Base-by-base conservation (phyloP, 2,797 vertebrate genomes). In the Lophura swinhoii region DNA sequence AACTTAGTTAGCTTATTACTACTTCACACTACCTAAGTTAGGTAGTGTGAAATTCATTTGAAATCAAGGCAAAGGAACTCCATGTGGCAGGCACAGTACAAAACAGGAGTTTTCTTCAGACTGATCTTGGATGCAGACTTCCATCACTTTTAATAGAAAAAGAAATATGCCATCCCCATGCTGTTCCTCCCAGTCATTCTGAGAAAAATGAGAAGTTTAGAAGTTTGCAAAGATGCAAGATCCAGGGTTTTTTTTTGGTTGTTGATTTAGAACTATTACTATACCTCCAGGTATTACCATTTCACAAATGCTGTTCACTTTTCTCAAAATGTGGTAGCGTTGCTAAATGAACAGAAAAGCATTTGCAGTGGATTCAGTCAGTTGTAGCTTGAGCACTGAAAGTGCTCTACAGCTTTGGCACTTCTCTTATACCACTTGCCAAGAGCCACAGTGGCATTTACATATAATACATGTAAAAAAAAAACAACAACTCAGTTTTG, bases 281-380 rank as follows among this genome's bases (percentile, higher is more conserved):
- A 0, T 31, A 33, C 31, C 29, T 76, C 29, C 9, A 55, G 29
- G 26, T 10, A 62, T 48, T 0, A 39, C 29, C 66, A 21, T 43
- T 71, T 68, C 72, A 71, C 63, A 55, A 69, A 28, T 0, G 6
- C 31, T 35, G 8, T 21, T 6, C 21, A 2, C 3, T 8, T 81
- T 12, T 74, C 39, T 29, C 37, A 4, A 20, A 10, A 37, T 11
- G 35, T 11, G 10, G 7, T 22, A 5, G 8, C 22, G 4, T 0
- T 63, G 43, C 15, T 39, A 16, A 59, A 48, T 6, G 53, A 70
- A 48, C 11, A 76, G 26, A 35, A 53, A 6, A 82, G 18, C 21
- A 33, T 20, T 46, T 23, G 16, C 2, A 2, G 31, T 33, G 16
- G 7, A 18, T 51, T 68, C 71, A 33, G 5, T 7, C 43, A 55